Evolutionary conservation across 2,797 vertebrate genomes (phyloP).

Genomic region (Myripristis murdjan): DNA sequence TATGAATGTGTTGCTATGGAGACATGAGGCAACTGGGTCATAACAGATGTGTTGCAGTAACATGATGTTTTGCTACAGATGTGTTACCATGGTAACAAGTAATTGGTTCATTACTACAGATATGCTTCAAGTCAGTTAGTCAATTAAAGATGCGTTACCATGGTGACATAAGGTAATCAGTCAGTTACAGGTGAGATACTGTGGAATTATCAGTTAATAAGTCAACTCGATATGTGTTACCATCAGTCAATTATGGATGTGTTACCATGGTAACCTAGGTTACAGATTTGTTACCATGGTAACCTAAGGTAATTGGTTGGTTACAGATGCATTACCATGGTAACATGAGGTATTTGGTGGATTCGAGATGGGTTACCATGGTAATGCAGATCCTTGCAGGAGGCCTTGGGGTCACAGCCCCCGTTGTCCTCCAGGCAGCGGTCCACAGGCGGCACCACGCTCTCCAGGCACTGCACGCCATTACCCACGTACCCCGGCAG

Average conservation of each 20-base stretch:
- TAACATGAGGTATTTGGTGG: not conserved
- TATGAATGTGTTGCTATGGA: too few relatives aligned
- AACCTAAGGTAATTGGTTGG: not conserved
- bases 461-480: slow-evolving; percentile 92
- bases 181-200: too few relatives aligned
- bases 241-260: too few relatives aligned
- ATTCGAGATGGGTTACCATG: slow-evolving; percentile 78
- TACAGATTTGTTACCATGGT: slow-evolving; percentile 1
- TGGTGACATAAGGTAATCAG: not conserved
- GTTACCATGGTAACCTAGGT: too few relatives aligned
- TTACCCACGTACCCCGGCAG: slow-evolving; percentile 90
- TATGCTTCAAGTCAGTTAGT: too few relatives aligned
- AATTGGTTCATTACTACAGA: too few relatives aligned
- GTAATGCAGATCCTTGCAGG: slow-evolving; percentile 93
- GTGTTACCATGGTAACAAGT: too few relatives aligned
- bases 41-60: too few relatives aligned
- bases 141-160: slow-evolving; percentile 1
- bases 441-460: slow-evolving; percentile 86
- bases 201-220: too few relatives aligned
- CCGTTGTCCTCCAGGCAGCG: slow-evolving; percentile 91
- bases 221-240: too few relatives aligned
- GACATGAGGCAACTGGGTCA: too few relatives aligned
- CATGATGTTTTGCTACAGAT: too few relatives aligned
- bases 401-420: slow-evolving; percentile 88
- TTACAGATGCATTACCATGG: slow-evolving; percentile 48